Evolutionary conservation across 2,797 vertebrate species (phyloP).

Genomic region (Sparus aurata): DNA sequence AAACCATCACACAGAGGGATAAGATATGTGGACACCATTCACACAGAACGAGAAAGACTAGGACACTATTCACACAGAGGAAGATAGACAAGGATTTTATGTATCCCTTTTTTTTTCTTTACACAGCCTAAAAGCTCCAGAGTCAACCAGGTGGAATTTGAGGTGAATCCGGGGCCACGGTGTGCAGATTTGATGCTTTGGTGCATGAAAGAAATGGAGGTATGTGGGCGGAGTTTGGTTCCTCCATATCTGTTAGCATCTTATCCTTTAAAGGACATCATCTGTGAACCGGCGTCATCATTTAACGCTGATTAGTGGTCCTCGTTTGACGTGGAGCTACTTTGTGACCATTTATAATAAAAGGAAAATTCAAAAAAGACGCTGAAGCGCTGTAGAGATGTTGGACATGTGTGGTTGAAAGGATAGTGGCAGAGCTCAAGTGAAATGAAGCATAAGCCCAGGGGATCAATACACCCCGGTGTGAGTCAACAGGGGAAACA

Average conservation of each 20-base stretch:
- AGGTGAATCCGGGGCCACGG: neutral
- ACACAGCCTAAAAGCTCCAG: neutral
- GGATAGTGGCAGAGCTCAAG: conserved; percentile 53
- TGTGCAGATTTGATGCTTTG: neutral
- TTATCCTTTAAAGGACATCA: neutral
- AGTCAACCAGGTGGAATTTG: neutral
- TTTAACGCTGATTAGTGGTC: neutral
- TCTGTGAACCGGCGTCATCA: neutral
- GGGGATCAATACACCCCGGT: conserved; percentile 69
- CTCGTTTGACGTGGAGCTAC: neutral
- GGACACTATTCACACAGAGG: too few relatives aligned
- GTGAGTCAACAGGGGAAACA: conserved; percentile 71
- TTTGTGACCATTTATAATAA: conserved; percentile 3
- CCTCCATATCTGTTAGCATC: neutral
- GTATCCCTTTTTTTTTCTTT: too few relatives aligned
- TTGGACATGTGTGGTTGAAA: conserved; percentile 51
- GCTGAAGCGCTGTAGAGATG: conserved; percentile 16
- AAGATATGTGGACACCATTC: too few relatives aligned
- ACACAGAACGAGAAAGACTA: too few relatives aligned
- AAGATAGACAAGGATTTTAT: too few relatives aligned
- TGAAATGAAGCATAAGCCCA: conserved; percentile 69
- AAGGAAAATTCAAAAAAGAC: conserved; percentile 11
- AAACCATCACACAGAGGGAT: too few relatives aligned
- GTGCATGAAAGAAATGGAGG: neutral
- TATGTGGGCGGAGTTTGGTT: neutral